Conservation (phyloP, 2,888 invertebrate genomes). For the Eurytoma californica region DNA sequence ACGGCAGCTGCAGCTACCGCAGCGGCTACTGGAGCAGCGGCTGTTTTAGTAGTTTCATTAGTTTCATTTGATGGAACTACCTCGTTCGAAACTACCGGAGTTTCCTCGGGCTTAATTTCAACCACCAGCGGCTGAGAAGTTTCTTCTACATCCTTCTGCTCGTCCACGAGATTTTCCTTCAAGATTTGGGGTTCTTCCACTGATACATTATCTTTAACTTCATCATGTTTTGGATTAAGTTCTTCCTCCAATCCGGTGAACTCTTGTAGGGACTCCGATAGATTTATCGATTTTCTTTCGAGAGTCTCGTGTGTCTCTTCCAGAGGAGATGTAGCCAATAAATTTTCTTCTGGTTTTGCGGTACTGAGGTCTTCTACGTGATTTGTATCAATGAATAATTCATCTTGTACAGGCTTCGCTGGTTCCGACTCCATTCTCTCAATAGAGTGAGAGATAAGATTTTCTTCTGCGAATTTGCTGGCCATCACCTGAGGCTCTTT, state of each 20-base stretch:
- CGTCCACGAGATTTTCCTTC: slow-evolving; percentile 57
- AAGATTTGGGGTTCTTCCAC: slow-evolving; percentile 34
- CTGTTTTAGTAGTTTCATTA: slow-evolving; percentile 58
- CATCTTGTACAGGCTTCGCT: neutral
- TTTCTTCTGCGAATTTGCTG: slow-evolving; percentile 50
- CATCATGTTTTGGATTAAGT: slow-evolving; percentile 56
- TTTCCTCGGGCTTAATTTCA: slow-evolving; percentile 24
- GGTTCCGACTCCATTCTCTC: slow-evolving; percentile 25
- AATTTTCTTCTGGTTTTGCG: neutral
- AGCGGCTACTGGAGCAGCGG: slow-evolving; percentile 47
- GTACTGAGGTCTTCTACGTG: slow-evolving; percentile 14
- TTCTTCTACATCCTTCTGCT: slow-evolving; percentile 58
- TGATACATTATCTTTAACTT: slow-evolving; percentile 79
- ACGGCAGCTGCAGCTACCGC: slow-evolving; percentile 60
- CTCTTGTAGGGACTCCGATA: slow-evolving; percentile 68
- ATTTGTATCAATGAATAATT: neutral
- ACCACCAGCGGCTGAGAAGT: slow-evolving; percentile 27
- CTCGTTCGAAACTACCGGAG: slow-evolving; percentile 34
- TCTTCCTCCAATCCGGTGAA: slow-evolving; percentile 68
- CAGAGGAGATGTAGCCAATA: neutral
- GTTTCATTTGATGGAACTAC: slow-evolving; percentile 54
- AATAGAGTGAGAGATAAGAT: slow-evolving; percentile 31
- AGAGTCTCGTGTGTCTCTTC: slow-evolving; percentile 4
- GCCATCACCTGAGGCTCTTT: slow-evolving; percentile 49
- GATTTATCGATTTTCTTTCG: slow-evolving; percentile 42